Conservation (phyloP, 2,797 vertebrate genomes). For the Phrynocephalus vlangalii region DNA sequence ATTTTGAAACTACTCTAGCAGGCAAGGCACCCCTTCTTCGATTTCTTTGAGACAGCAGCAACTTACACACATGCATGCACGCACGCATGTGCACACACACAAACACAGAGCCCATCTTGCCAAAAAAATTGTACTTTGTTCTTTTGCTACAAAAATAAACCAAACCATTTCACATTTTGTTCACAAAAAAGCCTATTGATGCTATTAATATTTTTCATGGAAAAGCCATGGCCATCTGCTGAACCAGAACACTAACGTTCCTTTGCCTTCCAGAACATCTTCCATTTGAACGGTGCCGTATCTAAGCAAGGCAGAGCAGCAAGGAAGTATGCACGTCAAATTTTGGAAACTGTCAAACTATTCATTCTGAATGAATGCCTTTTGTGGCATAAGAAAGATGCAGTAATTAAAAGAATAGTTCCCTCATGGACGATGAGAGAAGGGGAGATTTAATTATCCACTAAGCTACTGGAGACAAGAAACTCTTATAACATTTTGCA, state of each 20-base stretch:
- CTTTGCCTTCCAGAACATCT: conserved; percentile 10
- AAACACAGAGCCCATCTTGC: neutral
- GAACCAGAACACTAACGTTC: conserved; percentile 4
- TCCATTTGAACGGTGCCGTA: conserved; percentile 17
- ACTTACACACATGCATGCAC: no score
- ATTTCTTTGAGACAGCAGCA: neutral
- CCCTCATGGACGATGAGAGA: conserved; percentile 29
- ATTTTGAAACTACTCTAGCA: neutral
- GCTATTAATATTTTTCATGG: conserved; percentile 20
- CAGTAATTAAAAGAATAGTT: conserved; percentile 54
- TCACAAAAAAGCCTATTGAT: conserved; percentile 7
- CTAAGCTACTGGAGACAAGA: conserved; percentile 38
- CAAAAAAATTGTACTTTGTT: conserved; percentile 4
- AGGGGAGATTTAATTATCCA: conserved; percentile 51
- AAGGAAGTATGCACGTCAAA: neutral
- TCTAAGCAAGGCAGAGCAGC: conserved; percentile 13
- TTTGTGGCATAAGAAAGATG: conserved; percentile 10
- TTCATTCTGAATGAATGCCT: neutral
- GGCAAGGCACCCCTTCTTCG: neutral
- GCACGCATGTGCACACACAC: no score
- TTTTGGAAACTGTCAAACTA: conserved; percentile 8
- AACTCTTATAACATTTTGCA: conserved; percentile 24
- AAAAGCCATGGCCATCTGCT: conserved; percentile 19
- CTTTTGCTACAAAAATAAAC: conserved; percentile 14
- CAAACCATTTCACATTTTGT: conserved; percentile 28